A percentile compares a stretch with the other conserved stretches of the same genome.
Conservation (phyloP, 2,113 vertebrate species). For the Tinamus guttatus region DNA sequence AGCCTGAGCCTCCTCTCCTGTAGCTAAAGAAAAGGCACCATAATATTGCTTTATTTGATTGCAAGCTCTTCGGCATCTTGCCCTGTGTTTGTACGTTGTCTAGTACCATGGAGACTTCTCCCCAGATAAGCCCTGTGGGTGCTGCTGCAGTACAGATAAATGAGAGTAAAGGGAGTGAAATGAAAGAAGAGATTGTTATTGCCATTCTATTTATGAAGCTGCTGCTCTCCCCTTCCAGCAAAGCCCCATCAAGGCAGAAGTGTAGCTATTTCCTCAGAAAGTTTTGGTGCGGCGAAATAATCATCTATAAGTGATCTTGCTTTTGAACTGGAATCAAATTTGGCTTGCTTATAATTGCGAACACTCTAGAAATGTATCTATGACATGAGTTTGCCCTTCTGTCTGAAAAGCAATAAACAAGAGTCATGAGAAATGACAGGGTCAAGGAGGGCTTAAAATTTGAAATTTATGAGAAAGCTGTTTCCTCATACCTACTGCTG, state of each 20-base stretch:
- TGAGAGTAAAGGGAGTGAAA: not conserved
- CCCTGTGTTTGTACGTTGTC: constrained; percentile 33
- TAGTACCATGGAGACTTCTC: constrained; percentile 54
- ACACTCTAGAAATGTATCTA: constrained; percentile 2
- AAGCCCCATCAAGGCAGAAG: not conserved
- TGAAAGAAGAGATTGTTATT: not conserved
- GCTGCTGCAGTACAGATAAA: constrained; percentile 1
- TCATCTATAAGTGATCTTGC: not conserved
- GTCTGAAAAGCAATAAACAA: constrained; percentile 38
- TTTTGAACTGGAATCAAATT: not conserved
- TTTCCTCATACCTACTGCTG: constrained; percentile 51
- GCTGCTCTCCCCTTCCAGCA: not conserved
- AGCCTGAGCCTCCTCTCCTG: constrained; percentile 8
- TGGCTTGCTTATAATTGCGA: not conserved
- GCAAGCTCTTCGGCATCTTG: constrained; percentile 5
- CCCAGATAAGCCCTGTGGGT: not conserved
- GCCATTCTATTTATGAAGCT: not conserved
- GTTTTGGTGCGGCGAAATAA: not conserved
- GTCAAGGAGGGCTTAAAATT: constrained; percentile 41
- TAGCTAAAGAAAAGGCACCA: constrained; percentile 53
- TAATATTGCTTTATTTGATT: constrained; percentile 57
- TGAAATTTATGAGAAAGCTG: constrained; percentile 12
- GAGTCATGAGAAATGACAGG: not conserved
- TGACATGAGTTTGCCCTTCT: not conserved
- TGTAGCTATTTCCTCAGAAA: not conserved